phyloP scores from a whole-genome alignment of 2,888 invertebrate genomes.

The Hydropsyche betteni region DNA sequence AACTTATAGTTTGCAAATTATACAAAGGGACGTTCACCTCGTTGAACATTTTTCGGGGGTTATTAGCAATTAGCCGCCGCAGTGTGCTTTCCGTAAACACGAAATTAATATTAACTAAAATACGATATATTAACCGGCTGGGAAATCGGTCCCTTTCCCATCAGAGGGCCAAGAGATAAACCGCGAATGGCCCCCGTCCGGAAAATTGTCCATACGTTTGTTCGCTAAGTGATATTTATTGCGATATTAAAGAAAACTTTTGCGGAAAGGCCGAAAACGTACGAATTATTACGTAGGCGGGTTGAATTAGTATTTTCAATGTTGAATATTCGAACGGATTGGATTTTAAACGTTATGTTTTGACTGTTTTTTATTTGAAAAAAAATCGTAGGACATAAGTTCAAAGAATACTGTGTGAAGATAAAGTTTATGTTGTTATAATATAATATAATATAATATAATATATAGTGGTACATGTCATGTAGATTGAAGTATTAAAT shows the following conservation, averaged over 20 bases:
- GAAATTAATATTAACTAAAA: conserved; percentile 28
- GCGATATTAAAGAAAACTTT: conserved; percentile 26
- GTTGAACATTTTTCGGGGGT: conserved; percentile 12
- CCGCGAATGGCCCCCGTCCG: conserved; percentile 9
- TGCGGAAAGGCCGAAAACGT: background rate
- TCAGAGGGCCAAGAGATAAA: conserved; percentile 1
- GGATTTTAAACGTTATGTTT: no score
- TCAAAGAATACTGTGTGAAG: no score
- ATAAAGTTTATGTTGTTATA: no score
- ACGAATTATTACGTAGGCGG: background rate
- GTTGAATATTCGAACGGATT: no score
- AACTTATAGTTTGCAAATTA: no score
- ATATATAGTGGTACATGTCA: no score
- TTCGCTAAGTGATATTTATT: conserved; percentile 26
- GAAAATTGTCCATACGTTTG: conserved; percentile 9
- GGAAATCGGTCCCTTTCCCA: background rate
- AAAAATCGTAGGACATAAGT: no score
- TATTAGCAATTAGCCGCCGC: conserved; percentile 8
- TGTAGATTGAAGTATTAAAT: no score
- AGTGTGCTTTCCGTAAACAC: conserved; percentile 1
- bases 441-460: no score
- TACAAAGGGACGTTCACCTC: background rate
- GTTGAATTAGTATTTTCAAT: background rate
- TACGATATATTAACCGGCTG: conserved; percentile 21
- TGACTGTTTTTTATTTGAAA: no score